Conservation (phyloP, 2,113 vertebrate species). For the Dasypus novemcinctus region DNA sequence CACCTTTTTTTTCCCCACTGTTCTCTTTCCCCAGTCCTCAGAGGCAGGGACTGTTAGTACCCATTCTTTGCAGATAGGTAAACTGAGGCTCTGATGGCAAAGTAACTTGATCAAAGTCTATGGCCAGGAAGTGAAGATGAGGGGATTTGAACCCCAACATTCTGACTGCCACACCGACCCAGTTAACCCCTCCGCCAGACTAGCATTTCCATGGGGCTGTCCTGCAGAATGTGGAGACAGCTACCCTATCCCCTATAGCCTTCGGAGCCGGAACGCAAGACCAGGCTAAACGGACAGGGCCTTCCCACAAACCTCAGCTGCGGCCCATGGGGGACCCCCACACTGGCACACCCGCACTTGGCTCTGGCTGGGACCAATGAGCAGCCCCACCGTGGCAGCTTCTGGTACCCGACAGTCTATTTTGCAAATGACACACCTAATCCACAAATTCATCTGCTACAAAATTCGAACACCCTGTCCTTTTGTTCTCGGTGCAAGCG, state of each 20-base stretch:
- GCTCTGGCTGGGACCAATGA: fast-evolving
- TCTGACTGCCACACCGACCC: neutral
- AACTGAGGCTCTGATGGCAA: neutral
- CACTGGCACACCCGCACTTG: neutral
- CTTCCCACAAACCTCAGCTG: fast-evolving
- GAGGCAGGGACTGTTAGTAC: too few species aligned
- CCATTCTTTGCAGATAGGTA: neutral
- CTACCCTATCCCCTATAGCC: too few species aligned
- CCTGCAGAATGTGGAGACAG: neutral
- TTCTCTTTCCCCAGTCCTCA: neutral
- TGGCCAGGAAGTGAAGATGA: neutral
- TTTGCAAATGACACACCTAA: neutral
- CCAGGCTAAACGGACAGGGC: too few species aligned
- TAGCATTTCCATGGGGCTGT: neutral
- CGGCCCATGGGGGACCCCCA: too few species aligned
- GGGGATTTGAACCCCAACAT: neutral
- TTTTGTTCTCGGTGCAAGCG: neutral
- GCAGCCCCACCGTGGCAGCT: too few species aligned
- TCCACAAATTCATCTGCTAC: neutral
- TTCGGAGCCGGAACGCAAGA: neutral
- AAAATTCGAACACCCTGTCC: neutral
- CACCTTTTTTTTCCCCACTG: too few species aligned
- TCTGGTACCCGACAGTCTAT: neutral
- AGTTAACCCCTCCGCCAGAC: neutral
- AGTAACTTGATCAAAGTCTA: neutral